These are phyloP conservation scores for Synergus japonicus DNA, from an alignment of 2,888 invertebrate genomes.

Conservation along the genomic window DNA sequence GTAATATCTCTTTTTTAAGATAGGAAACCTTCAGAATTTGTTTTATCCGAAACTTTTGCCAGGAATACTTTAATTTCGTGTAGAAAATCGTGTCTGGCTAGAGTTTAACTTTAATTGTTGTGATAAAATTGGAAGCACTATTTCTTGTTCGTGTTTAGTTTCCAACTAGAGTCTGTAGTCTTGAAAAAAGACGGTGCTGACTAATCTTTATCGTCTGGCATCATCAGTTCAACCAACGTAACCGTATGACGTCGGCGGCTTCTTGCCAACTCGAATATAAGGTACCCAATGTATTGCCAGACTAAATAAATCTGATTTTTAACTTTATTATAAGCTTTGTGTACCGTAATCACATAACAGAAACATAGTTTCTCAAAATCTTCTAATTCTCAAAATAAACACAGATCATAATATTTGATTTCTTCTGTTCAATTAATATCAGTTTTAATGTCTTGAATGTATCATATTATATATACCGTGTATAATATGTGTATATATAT, in stretches of 20 bases:
- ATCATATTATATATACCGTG: too few relatives aligned
- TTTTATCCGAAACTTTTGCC: too few relatives aligned
- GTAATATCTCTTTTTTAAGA: too few relatives aligned
- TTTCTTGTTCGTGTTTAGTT: conserved; percentile 7
- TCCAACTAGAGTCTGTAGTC: not conserved
- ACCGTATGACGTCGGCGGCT: conserved; percentile 58
- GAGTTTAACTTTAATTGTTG: not conserved
- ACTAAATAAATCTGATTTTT: conserved; percentile 3
- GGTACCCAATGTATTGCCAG: conserved; percentile 62
- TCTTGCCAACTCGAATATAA: conserved; percentile 72
- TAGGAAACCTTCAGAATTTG: too few relatives aligned
- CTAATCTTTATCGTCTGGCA: conserved; percentile 49
- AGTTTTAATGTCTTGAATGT: too few relatives aligned
- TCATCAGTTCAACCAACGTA: conserved; percentile 60
- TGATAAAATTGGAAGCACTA: not conserved
- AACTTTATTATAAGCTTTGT: conserved; percentile 7
- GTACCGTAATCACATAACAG: not conserved
- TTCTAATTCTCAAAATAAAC: not conserved
- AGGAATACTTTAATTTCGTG: not conserved
- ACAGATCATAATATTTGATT: not conserved
- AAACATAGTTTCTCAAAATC: not conserved
- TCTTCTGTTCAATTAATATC: too few relatives aligned
- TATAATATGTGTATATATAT: too few relatives aligned
- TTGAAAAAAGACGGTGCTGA: conserved; percentile 2
- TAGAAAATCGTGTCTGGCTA: conserved; percentile 1